Evolutionary conservation across 2,113 vertebrate species (phyloP).

Genomic region (Morone chrysops): DNA sequence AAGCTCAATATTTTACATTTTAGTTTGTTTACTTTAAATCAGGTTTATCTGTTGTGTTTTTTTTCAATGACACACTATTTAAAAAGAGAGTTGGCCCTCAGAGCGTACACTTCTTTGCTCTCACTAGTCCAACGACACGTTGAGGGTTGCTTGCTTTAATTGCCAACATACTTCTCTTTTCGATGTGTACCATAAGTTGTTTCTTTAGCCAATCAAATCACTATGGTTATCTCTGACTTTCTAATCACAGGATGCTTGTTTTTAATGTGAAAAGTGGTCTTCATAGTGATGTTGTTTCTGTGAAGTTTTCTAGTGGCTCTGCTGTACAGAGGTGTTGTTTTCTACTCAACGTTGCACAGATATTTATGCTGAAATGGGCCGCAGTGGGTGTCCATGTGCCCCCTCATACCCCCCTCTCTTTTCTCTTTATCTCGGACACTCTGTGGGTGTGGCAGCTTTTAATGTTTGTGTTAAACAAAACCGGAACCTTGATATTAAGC

Average conservation of each 20-base stretch:
- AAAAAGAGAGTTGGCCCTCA: constrained; percentile 39
- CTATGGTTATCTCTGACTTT: constrained; percentile 17
- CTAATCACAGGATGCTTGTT: constrained; percentile 70
- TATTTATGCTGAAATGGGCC: constrained; percentile 46
- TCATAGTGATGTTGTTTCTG: constrained; percentile 74
- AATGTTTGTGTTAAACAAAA: constrained; percentile 70
- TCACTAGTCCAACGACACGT: constrained; percentile 18
- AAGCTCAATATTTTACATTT: constrained; percentile 4
- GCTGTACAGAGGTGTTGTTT: constrained; percentile 76
- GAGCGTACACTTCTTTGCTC: constrained; percentile 24
- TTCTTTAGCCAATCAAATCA: constrained; percentile 36
- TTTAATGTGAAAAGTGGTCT: constrained; percentile 76
- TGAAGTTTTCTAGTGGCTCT: constrained; percentile 79
- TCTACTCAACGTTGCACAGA: constrained; percentile 69
- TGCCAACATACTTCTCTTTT: constrained; percentile 48
- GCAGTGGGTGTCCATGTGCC: constrained; percentile 28
- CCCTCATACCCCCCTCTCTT: constrained; percentile 4
- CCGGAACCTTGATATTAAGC: constrained; percentile 50
- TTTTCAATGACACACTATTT: not conserved
- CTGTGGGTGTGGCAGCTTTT: constrained; percentile 72
- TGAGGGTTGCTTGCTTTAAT: constrained; percentile 59
- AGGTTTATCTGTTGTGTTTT: constrained; percentile 8
- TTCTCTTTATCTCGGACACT: constrained; percentile 58
- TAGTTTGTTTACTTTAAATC: constrained; percentile 9
- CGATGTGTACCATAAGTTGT: constrained; percentile 26